phyloP scores from a whole-genome alignment of 1,140 invertebrate genomes.

The Drosophila melanogaster region Release_6_plus_ISO1_MT NT_037436.4:18787001-18787500 shows the following conservation, averaged over 20 bases:
- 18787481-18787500: neutral
- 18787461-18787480: neutral
- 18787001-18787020: too few relatives aligned
- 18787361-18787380: constrained; percentile 48
- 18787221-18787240: constrained; percentile 54
- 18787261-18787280: constrained; percentile 27
- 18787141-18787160: constrained; percentile 55
- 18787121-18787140: constrained; percentile 19
- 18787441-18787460: neutral
- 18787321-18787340: constrained; percentile 21
- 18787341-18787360: constrained; percentile 42
- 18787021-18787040: too few relatives aligned
- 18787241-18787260: constrained; percentile 66
- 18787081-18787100: constrained; percentile 7
- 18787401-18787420: constrained; percentile 21
- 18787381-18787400: constrained; percentile 26
- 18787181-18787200: constrained; percentile 78
- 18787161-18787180: constrained; percentile 76
- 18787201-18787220: constrained; percentile 43
- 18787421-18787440: constrained; percentile 24
- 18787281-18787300: constrained; percentile 76
- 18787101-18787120: constrained; percentile 28
- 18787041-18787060: too few relatives aligned
- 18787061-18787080: too few relatives aligned
- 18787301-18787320: constrained; percentile 67